Evolutionary conservation across 2,797 vertebrate genomes (phyloP).

Genomic region (Sciurus vulgaris): DNA sequence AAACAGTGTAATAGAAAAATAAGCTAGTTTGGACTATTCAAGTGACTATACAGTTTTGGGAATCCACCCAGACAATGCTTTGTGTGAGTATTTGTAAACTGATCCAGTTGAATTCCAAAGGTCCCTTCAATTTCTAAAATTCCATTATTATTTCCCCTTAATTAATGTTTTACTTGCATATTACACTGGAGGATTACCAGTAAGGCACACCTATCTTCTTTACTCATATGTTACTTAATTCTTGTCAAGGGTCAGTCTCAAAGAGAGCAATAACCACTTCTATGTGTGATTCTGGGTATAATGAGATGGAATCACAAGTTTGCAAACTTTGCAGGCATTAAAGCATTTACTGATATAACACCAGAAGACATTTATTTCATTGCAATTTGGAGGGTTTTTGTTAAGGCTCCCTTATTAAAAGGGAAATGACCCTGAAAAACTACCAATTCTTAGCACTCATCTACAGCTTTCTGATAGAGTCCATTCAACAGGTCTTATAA

Average conservation of each 20-base stretch:
- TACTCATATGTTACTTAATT: neutral
- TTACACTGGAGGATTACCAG: neutral
- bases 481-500: neutral
- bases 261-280: neutral
- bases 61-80: neutral
- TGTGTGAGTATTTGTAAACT: constrained; percentile 2
- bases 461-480: neutral
- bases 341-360: neutral
- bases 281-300: neutral
- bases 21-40: neutral
- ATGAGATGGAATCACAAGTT: neutral
- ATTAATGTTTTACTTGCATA: neutral
- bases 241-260: neutral
- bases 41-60: neutral
- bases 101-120: neutral
- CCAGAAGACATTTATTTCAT: neutral
- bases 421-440: neutral
- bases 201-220: neutral
- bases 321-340: neutral
- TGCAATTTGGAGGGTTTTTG: neutral
- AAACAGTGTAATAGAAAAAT: neutral
- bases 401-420: constrained; percentile 5
- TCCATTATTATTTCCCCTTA: neutral
- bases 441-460: neutral
- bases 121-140: constrained; percentile 28